These are phyloP conservation scores for Ailurus styani DNA, from an alignment of 2,113 vertebrate species.

Conservation along the genomic window DNA sequence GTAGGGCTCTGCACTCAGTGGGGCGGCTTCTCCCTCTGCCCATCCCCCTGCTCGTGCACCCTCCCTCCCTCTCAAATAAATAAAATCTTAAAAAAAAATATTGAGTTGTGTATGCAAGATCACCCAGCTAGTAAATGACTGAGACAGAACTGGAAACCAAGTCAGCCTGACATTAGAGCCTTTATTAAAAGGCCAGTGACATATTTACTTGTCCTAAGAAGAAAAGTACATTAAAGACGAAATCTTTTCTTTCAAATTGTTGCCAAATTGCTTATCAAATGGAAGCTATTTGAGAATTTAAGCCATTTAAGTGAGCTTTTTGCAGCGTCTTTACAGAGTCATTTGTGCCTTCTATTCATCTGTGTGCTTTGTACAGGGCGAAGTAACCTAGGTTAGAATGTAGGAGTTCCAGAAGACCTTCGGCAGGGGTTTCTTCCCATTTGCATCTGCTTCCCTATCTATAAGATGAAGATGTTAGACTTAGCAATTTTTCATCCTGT, in stretches of 20 bases:
- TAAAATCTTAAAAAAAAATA: background rate
- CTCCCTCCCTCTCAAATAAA: background rate
- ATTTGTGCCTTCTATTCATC: background rate
- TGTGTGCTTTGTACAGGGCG: background rate
- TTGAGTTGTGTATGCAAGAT: background rate
- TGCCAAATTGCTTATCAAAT: background rate
- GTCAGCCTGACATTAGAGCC: background rate
- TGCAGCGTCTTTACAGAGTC: background rate
- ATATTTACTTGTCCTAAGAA: background rate
- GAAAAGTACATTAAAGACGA: conserved; percentile 34
- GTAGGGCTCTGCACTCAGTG: background rate
- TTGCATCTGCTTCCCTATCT: background rate
- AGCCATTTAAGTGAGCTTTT: background rate
- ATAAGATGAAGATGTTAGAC: background rate
- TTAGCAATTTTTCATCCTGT: background rate
- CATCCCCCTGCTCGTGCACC: background rate
- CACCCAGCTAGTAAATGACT: background rate
- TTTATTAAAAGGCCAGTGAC: background rate
- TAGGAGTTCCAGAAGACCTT: background rate
- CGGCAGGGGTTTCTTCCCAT: background rate
- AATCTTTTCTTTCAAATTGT: background rate
- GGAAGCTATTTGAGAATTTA: background rate
- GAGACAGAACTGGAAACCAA: background rate
- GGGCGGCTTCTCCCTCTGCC: background rate
- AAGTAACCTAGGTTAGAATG: background rate